Base-by-base conservation (phyloP, 2,797 vertebrate genomes). In the Siniperca obscura region DNA sequence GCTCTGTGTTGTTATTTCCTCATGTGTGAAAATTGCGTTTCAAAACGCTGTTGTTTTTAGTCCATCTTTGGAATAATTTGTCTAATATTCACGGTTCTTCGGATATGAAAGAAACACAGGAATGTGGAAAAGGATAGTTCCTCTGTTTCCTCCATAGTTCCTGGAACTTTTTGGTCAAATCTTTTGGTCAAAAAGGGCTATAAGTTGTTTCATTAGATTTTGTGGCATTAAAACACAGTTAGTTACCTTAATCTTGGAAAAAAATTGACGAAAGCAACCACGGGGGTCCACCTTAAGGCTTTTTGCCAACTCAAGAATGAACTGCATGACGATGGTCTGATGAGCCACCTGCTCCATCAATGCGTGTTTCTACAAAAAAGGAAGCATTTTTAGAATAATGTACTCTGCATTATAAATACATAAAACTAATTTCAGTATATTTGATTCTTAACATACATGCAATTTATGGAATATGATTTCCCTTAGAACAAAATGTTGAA, bases 311-410 rank as follows among this genome's bases (percentile, higher is more conserved):
- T 99, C 98, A 75, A 99, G 93, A 90, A 98, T 98, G 86, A 99
- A 98, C 90, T 99, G 98, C 97, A 98, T 98, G 79, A 98, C 98
- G 2, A 99, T 99, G 82, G 98, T 99, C 95, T 99, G 98, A 90
- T 99, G 98, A 70, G 98, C 97, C 22, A 99, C 98, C 88, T 99
- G 98, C 85, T 98, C 97, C 98, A 99, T 99, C 85, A 99, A 89
- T 0, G 96, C 96, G 0, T 96, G 97, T 94, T 99, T 99, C 98
- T 99, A 88, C 11, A 68, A 46, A 70, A 61, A 44, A 70, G 19
- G 30, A 78, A 60, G 2, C 2, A 36, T 9, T 65, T 27, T 81
- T 36, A 30, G 2, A 83, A 27, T 38, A 25, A 25, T 34, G 13
- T 1, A 62, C 14, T 7, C 16, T 0, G 4, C 38, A 5, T 50